phyloP scores from a whole-genome alignment of 2,888 invertebrate genomes.

The Drosophila demipolita region DNA sequence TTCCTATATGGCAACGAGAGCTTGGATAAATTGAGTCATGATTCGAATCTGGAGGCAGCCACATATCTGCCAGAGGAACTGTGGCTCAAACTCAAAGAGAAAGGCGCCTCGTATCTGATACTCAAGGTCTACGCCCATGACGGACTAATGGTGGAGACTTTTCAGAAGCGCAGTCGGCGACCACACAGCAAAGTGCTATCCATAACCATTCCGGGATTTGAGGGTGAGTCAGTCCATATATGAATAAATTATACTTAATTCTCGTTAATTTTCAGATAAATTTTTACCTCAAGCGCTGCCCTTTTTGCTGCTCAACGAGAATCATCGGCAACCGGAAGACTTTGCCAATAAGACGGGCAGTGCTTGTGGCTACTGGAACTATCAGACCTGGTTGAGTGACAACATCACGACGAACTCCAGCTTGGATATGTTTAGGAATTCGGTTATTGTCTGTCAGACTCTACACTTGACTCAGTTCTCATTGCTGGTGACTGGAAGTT shows the following conservation, averaged over 20 bases:
- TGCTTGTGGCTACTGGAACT: constrained; percentile 88
- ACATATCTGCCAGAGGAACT: constrained; percentile 86
- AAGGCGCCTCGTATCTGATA: constrained; percentile 82
- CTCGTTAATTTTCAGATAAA: constrained; percentile 74
- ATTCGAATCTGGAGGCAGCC: constrained; percentile 86
- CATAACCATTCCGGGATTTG: constrained; percentile 87
- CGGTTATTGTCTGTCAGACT: constrained; percentile 86
- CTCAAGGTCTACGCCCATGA: constrained; percentile 87
- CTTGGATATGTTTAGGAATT: constrained; percentile 43
- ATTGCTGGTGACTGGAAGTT: constrained; percentile 85
- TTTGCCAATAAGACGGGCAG: constrained; percentile 55
- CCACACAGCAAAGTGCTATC: constrained; percentile 87
- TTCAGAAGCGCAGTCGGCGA: constrained; percentile 70
- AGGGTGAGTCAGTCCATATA: constrained; percentile 53
- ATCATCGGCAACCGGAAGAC: constrained; percentile 53
- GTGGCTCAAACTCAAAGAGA: constrained; percentile 63
- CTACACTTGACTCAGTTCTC: constrained; percentile 88
- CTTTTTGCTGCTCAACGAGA: constrained; percentile 84
- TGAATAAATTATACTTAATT: background rate
- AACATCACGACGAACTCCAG: constrained; percentile 84
- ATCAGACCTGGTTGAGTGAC: constrained; percentile 87
- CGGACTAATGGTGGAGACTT: constrained; percentile 86
- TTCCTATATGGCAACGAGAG: constrained; percentile 85
- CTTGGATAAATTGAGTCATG: constrained; percentile 84
- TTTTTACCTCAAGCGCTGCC: constrained; percentile 86